Evolutionary conservation across 2,797 vertebrate species (phyloP), one percentile per base, ranked within the genome.

Genomic region (Triplophysa yarkandensis): DNA sequence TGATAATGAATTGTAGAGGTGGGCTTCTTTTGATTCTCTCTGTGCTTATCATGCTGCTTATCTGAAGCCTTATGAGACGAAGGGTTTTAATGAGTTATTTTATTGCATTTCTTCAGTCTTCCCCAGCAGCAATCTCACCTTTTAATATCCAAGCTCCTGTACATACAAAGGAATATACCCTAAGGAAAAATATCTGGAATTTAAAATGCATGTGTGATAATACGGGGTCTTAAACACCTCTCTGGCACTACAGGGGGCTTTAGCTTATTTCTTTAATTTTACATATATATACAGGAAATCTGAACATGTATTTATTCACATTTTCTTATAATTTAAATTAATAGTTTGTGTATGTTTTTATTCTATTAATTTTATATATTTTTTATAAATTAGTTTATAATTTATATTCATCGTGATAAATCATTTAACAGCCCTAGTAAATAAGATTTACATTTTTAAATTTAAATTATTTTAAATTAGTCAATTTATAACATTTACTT

Each of bases 21-120:
- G 14, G 71, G 80, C 71, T 83, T 86, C 83, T 79, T 88, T 86
- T 76, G 80, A 77, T 84, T 85, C 76, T 83, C 84, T 85, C 84
- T 87, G 36, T 66, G 76, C 74, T 78, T 66, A 82, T 82, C 80
- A 73, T 1, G n/a, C 75, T 85, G 74, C 86, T 88, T 91, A 89
- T 90, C 88, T 86, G 54, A 54, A 76, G 81, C 83, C 86, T 86
- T 81, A 48, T 58, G 85, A 88, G 86, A 86, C 63, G 36, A 80
- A 80, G 79, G 80, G 80, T 86, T 89, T 90, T 91, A 92, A 91
- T 91, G 86, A 91, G 88, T 86, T 84, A 84, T 86, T 89, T 88
- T 86, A 88, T 89, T 87, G 80, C 81, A 46, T 70, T 79, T 87
- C 83, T 72, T 71, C 85, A 68, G 81, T 80, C 71, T 81, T 68